Percentiles rank a stretch among this genome's conserved stretches.
phyloP scores from a whole-genome alignment of 2,888 invertebrate species.

The Acleris emargana region DNA sequence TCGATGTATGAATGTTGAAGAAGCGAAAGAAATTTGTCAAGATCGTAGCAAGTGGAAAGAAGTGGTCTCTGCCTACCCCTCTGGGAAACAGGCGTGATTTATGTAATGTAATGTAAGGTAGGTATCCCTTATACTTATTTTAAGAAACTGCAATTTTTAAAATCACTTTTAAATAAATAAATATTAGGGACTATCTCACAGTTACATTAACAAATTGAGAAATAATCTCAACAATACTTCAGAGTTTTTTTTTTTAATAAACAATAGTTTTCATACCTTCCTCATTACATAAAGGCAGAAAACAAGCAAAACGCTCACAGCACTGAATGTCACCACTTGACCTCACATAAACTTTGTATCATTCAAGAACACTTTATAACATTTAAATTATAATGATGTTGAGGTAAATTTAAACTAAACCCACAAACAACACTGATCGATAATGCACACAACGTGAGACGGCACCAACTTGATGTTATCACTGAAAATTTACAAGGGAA shows the following conservation, averaged over 20 bases:
- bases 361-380: neutral
- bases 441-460: conserved; percentile 4
- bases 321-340: neutral
- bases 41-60: no score
- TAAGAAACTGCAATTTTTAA: neutral
- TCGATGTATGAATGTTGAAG: no score
- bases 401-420: neutral
- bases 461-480: neutral
- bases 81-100: no score
- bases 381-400: neutral
- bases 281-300: neutral
- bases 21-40: no score
- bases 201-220: neutral
- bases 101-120: no score
- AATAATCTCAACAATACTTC: neutral
- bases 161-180: neutral
- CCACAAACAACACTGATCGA: conserved; percentile 15
- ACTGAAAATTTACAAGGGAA: neutral
- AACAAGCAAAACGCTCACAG: neutral
- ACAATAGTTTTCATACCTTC: neutral
- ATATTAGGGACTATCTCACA: no score
- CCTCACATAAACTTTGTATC: neutral
- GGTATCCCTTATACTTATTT: no score
- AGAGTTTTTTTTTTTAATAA: neutral
- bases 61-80: no score